Evolutionary conservation across 2,797 vertebrate genomes (phyloP).

Genomic region (Malacoctenus gilli): DNA sequence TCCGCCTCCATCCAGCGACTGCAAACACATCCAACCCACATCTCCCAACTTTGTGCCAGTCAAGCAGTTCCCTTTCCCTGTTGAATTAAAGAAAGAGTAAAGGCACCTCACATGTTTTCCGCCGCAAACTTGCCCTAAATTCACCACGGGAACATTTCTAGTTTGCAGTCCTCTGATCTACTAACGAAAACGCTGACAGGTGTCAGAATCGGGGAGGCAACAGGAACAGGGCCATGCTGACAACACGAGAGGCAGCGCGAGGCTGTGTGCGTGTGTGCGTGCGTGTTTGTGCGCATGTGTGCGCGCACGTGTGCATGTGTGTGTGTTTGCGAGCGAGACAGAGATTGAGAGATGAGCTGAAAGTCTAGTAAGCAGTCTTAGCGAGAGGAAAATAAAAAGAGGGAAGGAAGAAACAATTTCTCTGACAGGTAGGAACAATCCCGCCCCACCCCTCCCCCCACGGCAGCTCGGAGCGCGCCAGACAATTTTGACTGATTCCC

Average conservation of each 20-base stretch:
- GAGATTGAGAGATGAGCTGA: slow-evolving; percentile 74
- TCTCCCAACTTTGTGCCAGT: slow-evolving; percentile 68
- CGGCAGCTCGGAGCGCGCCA: slow-evolving; percentile 51
- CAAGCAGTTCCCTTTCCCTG: slow-evolving; percentile 63
- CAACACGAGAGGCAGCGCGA: slow-evolving; percentile 61
- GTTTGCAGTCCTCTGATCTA: slow-evolving; percentile 81
- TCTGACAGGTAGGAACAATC: slow-evolving; percentile 70
- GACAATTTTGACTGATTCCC: slow-evolving; percentile 66
- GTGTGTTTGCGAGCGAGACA: slow-evolving; percentile 62
- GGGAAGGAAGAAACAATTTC: slow-evolving; percentile 67
- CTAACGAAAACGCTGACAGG: slow-evolving; percentile 83
- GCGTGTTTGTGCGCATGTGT: no score
- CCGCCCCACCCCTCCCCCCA: slow-evolving; percentile 24
- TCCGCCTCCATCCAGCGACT: slow-evolving; percentile 41
- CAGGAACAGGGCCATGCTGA: slow-evolving; percentile 71
- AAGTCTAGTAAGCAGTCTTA: slow-evolving; percentile 75
- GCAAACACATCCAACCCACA: slow-evolving; percentile 52
- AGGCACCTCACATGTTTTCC: slow-evolving; percentile 68
- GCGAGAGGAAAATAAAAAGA: slow-evolving; percentile 63
- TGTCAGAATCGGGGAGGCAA: slow-evolving; percentile 80
- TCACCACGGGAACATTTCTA: slow-evolving; percentile 75
- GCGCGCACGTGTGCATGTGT: no score
- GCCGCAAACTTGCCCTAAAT: slow-evolving; percentile 78
- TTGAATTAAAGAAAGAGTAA: slow-evolving; percentile 72
- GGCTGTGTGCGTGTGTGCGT: slow-evolving; percentile 43